These are phyloP conservation scores for Loxodonta africana DNA, from an alignment of 2,113 vertebrate species.

Conservation along the genomic window DNA sequence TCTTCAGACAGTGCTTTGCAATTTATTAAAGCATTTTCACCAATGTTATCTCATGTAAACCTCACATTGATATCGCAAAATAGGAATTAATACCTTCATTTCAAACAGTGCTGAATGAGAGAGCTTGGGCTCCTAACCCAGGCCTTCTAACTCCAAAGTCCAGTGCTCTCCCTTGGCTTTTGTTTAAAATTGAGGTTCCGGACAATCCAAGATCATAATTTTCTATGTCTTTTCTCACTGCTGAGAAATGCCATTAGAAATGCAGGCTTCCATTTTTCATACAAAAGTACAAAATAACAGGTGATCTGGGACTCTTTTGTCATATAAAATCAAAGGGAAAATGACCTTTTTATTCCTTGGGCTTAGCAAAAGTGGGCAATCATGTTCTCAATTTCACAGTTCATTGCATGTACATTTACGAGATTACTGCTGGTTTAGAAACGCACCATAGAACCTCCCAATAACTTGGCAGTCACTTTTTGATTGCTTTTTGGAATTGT, in stretches of 20 bases:
- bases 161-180: neutral
- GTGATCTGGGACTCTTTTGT: constrained; percentile 44
- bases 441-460: constrained; percentile 24
- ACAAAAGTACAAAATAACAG: constrained; percentile 35
- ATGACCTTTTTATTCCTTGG: constrained; percentile 51
- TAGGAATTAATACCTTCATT: neutral
- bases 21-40: neutral
- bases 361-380: constrained; percentile 57
- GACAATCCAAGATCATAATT: neutral
- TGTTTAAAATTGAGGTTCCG: neutral
- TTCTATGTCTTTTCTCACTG: neutral
- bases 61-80: neutral
- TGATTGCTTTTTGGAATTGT: constrained; percentile 73
- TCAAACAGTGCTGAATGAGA: neutral
- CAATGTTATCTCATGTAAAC: neutral
- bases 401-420: constrained; percentile 48
- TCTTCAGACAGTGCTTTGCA: neutral
- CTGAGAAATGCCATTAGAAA: neutral
- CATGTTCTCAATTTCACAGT: constrained; percentile 79
- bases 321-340: constrained; percentile 37
- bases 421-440: constrained; percentile 67
- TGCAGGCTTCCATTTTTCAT: neutral
- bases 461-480: constrained; percentile 56
- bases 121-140: neutral
- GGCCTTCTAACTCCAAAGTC: neutral